These are phyloP conservation scores for Crenichthys baileyi DNA, from an alignment of 2,797 vertebrate genomes.

Conservation along the genomic window DNA sequence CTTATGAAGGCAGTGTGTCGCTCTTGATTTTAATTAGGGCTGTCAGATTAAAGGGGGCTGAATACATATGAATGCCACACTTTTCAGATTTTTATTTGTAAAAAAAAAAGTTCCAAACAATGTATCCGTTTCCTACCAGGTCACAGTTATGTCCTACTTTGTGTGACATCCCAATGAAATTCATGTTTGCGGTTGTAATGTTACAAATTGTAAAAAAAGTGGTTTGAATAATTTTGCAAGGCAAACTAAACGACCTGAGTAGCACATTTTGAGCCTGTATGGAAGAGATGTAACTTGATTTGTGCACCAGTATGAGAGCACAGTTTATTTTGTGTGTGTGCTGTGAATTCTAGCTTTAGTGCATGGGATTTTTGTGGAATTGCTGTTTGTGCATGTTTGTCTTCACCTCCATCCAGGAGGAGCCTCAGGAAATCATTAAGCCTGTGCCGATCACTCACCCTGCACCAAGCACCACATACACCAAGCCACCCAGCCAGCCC, in stretches of 20 bases:
- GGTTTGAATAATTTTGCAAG: background rate
- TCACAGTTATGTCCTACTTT: background rate
- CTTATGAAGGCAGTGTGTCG: no score
- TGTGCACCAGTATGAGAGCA: constrained; percentile 11
- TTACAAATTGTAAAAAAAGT: background rate
- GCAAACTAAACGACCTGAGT: background rate
- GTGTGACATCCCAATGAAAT: background rate
- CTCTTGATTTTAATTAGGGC: background rate
- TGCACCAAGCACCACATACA: constrained; percentile 77
- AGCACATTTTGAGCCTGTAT: constrained; percentile 23
- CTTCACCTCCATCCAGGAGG: constrained; percentile 82
- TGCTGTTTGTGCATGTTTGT: constrained; percentile 67
- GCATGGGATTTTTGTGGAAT: constrained; percentile 59
- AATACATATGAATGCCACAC: background rate
- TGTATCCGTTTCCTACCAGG: background rate
- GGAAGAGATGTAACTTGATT: constrained; percentile 42
- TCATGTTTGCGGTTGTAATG: background rate
- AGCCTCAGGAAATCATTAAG: constrained; percentile 93
- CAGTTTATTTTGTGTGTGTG: constrained; percentile 23
- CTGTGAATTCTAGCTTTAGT: constrained; percentile 40
- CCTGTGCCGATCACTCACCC: constrained; percentile 92
- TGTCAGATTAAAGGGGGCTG: background rate
- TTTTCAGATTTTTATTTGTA: background rate
- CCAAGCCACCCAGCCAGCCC: constrained; percentile 78
- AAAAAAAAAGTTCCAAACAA: no score